Percentiles rank a stretch among this genome's conserved stretches.
Conservation (phyloP, 2,113 vertebrate genomes). For the Actenoides hombroni region DNA sequence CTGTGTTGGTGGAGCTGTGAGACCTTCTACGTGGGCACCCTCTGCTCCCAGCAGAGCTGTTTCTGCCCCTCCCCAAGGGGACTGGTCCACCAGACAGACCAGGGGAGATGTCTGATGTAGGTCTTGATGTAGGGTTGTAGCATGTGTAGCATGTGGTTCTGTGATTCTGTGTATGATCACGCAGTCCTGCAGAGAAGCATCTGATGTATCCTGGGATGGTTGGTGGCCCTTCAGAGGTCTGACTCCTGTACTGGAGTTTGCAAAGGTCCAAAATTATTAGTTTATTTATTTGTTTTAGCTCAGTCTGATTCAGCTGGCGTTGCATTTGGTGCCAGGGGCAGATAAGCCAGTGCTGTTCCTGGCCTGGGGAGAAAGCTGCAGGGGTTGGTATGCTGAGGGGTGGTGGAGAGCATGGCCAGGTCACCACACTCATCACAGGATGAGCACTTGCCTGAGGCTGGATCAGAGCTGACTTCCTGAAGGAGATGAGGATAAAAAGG, state of each 20-base stretch:
- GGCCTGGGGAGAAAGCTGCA: fast-evolving
- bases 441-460: no score
- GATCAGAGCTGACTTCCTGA: neutral
- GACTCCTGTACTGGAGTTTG: neutral
- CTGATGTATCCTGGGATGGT: neutral
- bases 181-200: neutral
- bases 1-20: neutral
- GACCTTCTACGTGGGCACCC: neutral
- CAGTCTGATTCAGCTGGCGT: neutral
- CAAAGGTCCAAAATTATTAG: neutral
- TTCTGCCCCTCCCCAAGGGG: neutral
- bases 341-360: neutral
- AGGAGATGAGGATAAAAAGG: neutral
- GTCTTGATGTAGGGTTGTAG: neutral
- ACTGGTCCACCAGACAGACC: neutral
- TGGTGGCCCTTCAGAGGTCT: neutral
- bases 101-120: fast-evolving
- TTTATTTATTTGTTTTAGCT: neutral
- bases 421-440: neutral
- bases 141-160: no score
- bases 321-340: neutral
- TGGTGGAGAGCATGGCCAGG: fast-evolving
- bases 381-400: neutral
- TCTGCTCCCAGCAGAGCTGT: neutral
- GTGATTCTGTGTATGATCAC: no score